phyloP scores from a whole-genome alignment of 2,888 invertebrate species.

The Darwinula stevensoni region DNA sequence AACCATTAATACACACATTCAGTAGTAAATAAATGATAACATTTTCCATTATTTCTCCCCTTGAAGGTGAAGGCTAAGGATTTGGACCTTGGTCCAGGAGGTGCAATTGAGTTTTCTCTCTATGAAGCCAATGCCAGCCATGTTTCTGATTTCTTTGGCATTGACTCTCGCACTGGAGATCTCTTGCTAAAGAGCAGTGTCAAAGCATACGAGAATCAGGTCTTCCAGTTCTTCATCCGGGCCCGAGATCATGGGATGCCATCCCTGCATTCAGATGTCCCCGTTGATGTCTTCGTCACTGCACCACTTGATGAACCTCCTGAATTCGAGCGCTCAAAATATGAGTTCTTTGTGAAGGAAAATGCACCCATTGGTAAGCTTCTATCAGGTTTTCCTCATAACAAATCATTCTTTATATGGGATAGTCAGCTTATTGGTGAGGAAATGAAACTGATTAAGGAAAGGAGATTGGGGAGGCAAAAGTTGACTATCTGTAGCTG shows the following conservation, averaged over 20 bases:
- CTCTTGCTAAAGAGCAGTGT: too few relatives aligned
- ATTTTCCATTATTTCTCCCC: neutral
- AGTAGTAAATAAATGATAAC: conserved; percentile 3
- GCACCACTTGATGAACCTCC: conserved; percentile 36
- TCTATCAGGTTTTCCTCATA: too few relatives aligned
- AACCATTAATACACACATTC: too few relatives aligned
- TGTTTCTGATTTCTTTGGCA: too few relatives aligned
- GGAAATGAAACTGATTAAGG: too few relatives aligned
- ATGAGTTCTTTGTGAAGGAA: conserved; percentile 51
- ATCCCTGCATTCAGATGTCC: conserved; percentile 36
- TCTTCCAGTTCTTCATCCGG: conserved; percentile 62
- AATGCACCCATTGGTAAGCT: conserved; percentile 29
- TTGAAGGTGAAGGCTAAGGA: conserved; percentile 36
- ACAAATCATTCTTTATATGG: too few relatives aligned
- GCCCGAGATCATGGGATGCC: conserved; percentile 53
- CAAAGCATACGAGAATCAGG: conserved; percentile 42
- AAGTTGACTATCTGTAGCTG: too few relatives aligned
- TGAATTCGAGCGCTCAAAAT: conserved; percentile 35
- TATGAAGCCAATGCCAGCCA: too few relatives aligned
- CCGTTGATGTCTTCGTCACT: conserved; percentile 48
- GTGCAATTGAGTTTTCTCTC: conserved; percentile 40
- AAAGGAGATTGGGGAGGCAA: too few relatives aligned
- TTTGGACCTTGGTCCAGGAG: conserved; percentile 38
- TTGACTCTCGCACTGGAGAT: too few relatives aligned
- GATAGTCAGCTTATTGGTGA: too few relatives aligned